Conservation (phyloP, 2,888 invertebrate genomes). For the Aphidius colemani region DNA sequence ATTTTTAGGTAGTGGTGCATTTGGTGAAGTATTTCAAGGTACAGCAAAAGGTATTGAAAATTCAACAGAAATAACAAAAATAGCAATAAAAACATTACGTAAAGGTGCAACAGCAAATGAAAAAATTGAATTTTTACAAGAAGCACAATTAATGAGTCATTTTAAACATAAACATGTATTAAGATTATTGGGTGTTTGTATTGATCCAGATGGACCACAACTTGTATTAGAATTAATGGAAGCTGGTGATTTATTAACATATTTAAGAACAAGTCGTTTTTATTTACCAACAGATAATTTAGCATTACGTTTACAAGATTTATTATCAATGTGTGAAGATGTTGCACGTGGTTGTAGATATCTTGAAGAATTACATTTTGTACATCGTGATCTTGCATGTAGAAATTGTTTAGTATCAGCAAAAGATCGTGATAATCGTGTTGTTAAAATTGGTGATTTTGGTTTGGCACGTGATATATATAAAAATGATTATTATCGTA, state of each 20-base stretch:
- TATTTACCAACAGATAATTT: constrained; percentile 67
- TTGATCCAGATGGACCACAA: constrained; percentile 91
- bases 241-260: constrained; percentile 92
- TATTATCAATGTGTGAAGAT: constrained; percentile 92
- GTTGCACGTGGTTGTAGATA: constrained; percentile 95
- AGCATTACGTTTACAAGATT: constrained; percentile 77
- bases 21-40: constrained; percentile 95
- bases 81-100: constrained; percentile 94
- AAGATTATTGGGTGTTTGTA: constrained; percentile 88
- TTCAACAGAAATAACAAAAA: constrained; percentile 67
- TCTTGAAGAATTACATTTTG: constrained; percentile 95
- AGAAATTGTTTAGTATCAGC: constrained; percentile 92
- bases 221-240: constrained; percentile 98
- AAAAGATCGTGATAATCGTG: constrained; percentile 69
- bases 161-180: constrained; percentile 97
- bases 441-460: constrained; percentile 97
- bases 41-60: constrained; percentile 73
- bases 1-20: constrained; percentile 94
- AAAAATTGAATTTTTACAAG: constrained; percentile 92
- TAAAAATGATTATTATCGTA: constrained; percentile 96
- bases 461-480: constrained; percentile 96
- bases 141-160: constrained; percentile 96
- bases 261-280: constrained; percentile 81
- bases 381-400: constrained; percentile 95
- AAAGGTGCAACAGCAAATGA: constrained; percentile 91